A percentile compares a stretch with the other conserved stretches of the same genome.
phyloP scores from a whole-genome alignment of 2,888 invertebrate species.

The Oscheius sp. region DNA sequence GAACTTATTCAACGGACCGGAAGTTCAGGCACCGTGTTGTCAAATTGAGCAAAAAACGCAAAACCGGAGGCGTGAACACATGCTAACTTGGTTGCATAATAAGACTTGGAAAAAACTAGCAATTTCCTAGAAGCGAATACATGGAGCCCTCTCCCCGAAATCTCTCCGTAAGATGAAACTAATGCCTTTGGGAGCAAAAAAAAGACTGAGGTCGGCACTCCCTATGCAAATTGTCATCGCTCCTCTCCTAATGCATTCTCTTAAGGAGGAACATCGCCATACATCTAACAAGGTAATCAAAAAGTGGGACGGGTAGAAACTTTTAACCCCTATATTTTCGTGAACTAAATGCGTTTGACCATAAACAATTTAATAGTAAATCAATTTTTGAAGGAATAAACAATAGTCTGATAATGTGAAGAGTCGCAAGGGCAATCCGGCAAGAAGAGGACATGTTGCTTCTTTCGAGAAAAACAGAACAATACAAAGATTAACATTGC shows the following conservation, averaged over 20 bases:
- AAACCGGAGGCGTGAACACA: too few species aligned
- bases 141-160: background rate
- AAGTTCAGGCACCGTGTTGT: too few species aligned
- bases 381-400: too few species aligned
- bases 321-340: too few species aligned
- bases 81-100: too few species aligned
- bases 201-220: slow-evolving; percentile 10
- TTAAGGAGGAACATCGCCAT: slow-evolving; percentile 26
- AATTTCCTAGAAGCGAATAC: too few species aligned
- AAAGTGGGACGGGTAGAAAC: slow-evolving; percentile 8
- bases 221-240: slow-evolving; percentile 19
- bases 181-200: slow-evolving; percentile 13
- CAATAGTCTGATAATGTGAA: background rate
- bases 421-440: background rate
- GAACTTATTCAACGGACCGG: too few species aligned
- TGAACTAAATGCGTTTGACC: too few species aligned
- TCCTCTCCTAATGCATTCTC: slow-evolving; percentile 22
- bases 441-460: background rate
- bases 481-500: background rate
- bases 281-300: slow-evolving; percentile 21
- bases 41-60: too few species aligned
- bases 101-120: too few species aligned
- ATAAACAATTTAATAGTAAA: too few species aligned
- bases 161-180: too few species aligned
- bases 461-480: background rate